These are phyloP conservation scores for Nematopogon swammerdamellus DNA, from an alignment of 2,888 invertebrate species.

Conservation along the genomic window DNA sequence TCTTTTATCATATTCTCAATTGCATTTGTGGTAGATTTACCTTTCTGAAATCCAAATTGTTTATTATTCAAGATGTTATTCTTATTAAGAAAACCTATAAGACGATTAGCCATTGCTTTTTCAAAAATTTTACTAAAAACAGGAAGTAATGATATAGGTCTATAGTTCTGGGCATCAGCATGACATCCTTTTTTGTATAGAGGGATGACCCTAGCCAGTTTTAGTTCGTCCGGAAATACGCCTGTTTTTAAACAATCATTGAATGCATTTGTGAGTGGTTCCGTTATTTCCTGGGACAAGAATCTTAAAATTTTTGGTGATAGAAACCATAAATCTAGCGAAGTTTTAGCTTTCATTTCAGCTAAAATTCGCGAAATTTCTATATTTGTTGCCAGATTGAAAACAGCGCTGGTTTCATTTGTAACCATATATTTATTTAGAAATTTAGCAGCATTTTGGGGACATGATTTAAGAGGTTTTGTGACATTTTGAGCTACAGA, in stretches of 20 bases:
- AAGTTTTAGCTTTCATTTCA: neutral
- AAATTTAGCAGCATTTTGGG: neutral
- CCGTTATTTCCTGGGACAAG: neutral
- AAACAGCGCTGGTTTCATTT: neutral
- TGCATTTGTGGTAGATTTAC: neutral
- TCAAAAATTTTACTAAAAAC: slow-evolving; percentile 8
- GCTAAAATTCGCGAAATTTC: neutral
- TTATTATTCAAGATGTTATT: slow-evolving; percentile 6
- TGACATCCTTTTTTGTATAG: slow-evolving; percentile 9
- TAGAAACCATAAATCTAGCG: neutral
- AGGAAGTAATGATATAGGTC: slow-evolving; percentile 10
- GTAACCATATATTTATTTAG: neutral
- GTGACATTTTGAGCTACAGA: neutral
- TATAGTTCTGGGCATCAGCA: slow-evolving; percentile 6
- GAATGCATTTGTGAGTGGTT: slow-evolving; percentile 4
- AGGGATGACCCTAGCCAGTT: slow-evolving; percentile 9
- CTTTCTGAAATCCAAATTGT: slow-evolving; percentile 9
- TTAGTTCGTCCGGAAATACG: slow-evolving; percentile 8
- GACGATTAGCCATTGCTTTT: slow-evolving; percentile 5
- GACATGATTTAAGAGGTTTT: neutral
- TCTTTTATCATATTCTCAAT: neutral
- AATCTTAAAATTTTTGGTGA: neutral
- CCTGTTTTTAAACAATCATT: slow-evolving; percentile 7
- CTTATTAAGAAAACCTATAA: slow-evolving; percentile 6
- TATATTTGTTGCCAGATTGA: neutral